phyloP scores from a whole-genome alignment of 2,797 vertebrate genomes.

The Myripristis jacobus region DNA sequence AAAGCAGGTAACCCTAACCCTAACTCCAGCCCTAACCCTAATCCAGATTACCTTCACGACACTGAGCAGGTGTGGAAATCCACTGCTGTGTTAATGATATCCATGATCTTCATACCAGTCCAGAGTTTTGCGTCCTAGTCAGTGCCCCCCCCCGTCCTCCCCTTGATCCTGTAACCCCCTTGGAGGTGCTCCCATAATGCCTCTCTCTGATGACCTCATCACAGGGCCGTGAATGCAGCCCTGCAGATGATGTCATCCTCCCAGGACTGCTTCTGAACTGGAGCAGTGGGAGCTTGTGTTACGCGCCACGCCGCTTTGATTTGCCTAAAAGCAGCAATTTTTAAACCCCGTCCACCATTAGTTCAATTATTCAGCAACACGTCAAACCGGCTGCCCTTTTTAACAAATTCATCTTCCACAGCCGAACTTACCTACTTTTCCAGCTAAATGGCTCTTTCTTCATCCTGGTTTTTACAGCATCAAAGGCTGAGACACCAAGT shows the following conservation, averaged over 20 bases:
- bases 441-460: neutral
- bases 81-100: too few relatives aligned
- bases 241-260: slow-evolving; percentile 32
- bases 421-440: neutral
- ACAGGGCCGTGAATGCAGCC: neutral
- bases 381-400: slow-evolving; percentile 5
- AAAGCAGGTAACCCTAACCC: too few relatives aligned
- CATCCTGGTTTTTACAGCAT: neutral
- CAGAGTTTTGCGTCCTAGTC: neutral
- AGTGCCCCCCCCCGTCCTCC: neutral
- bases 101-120: too few relatives aligned
- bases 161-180: neutral
- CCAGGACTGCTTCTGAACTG: slow-evolving; percentile 5
- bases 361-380: slow-evolving; percentile 30
- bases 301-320: neutral
- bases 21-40: too few relatives aligned
- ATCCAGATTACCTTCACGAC: too few relatives aligned
- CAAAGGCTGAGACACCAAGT: neutral
- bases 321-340: slow-evolving; percentile 19
- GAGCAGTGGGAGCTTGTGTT: slow-evolving; percentile 16
- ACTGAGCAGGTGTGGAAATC: too few relatives aligned
- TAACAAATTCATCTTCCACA: slow-evolving; percentile 5
- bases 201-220: slow-evolving; percentile 37
- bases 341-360: neutral
- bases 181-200: slow-evolving; percentile 8